Evolutionary conservation across 2,113 vertebrate genomes (phyloP).

Genomic region (Elanoides forficatus): DNA sequence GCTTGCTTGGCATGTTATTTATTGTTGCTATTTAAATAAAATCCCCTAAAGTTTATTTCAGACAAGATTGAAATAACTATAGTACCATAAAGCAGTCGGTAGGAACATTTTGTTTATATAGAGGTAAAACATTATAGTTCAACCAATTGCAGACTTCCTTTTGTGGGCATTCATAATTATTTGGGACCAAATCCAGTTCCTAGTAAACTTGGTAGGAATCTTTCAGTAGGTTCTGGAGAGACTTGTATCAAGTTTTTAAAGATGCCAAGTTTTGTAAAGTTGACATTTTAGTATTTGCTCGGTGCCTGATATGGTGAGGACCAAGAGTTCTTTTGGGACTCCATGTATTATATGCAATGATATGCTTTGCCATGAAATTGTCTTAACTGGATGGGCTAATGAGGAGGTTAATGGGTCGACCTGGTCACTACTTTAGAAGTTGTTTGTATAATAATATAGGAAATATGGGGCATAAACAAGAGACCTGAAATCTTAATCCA

Average conservation of each 20-base stretch:
- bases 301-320: background rate
- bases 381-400: background rate
- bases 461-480: background rate
- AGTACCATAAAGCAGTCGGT: background rate
- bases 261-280: background rate
- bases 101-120: conserved; percentile 7
- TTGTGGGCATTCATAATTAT: conserved; percentile 7
- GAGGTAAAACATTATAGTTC: background rate
- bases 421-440: background rate
- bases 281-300: background rate
- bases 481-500: background rate
- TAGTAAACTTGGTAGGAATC: background rate
- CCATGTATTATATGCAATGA: background rate
- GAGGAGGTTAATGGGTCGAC: background rate
- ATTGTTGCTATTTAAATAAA: background rate
- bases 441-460: background rate
- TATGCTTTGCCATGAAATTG: background rate
- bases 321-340: background rate
- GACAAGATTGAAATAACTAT: background rate
- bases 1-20: background rate
- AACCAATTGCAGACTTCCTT: conserved; percentile 11
- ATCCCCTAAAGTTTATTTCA: background rate
- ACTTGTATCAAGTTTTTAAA: background rate
- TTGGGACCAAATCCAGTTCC: conserved; percentile 17
- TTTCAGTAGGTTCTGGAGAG: background rate